Percentiles rank a stretch among this genome's conserved stretches.
These are phyloP conservation scores for Pseudachorutes palmiensis DNA, from an alignment of 1,140 invertebrate species.

Conservation along the genomic window DNA sequence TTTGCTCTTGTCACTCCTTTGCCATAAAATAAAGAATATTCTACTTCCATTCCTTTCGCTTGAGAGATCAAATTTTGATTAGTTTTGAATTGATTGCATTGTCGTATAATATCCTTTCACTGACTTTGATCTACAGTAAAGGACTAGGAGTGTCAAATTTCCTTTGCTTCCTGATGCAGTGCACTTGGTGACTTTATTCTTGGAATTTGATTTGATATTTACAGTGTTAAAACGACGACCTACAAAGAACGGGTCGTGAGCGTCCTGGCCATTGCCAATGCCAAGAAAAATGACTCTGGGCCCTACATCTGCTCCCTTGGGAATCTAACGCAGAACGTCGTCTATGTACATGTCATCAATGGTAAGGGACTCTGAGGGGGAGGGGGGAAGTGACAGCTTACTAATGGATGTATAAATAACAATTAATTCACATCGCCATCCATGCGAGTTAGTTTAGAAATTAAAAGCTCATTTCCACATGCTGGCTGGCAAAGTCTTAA, in stretches of 20 bases:
- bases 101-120: neutral
- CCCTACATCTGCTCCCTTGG: constrained; percentile 74
- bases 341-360: constrained; percentile 73
- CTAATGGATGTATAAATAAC: too few relatives aligned
- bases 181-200: neutral
- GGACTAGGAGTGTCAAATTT: neutral
- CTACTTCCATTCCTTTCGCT: neutral
- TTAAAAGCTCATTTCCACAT: too few relatives aligned
- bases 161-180: neutral
- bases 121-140: neutral
- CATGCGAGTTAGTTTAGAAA: too few relatives aligned
- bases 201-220: constrained; percentile 44
- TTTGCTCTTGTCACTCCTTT: too few relatives aligned
- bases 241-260: constrained; percentile 64
- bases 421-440: too few relatives aligned
- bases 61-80: constrained; percentile 7
- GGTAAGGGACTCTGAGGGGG: too few relatives aligned
- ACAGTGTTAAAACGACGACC: constrained; percentile 71
- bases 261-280: constrained; percentile 71
- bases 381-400: too few relatives aligned
- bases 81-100: neutral
- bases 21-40: neutral
- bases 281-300: constrained; percentile 69
- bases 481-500: too few relatives aligned
- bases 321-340: constrained; percentile 62